Evolutionary conservation across 2,113 vertebrate genomes (phyloP), one percentile per base, ranked within the genome.

Genomic region (Siniperca knerii): DNA sequence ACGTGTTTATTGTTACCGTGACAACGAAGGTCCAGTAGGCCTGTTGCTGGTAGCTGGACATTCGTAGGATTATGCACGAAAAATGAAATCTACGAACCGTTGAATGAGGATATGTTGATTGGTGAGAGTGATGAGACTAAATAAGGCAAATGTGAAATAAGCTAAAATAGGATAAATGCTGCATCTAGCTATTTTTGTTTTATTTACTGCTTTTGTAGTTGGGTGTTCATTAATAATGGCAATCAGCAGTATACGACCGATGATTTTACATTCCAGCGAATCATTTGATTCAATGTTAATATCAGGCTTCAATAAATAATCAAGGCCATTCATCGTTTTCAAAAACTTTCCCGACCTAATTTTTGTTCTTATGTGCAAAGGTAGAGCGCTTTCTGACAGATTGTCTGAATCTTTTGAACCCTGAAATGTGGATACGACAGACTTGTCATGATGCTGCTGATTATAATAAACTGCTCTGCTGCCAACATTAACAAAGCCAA

Each of bases 381-480:
- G 9, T 15, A 7, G 37, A 58, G 11, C 61, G 29, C 78, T 46
- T 20, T 55, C 29, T 48, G 66, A 29, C 2, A 44, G 23, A 66
- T 12, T 68, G 33, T 58, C n/a, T 6, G 65, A 46, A 37, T 16
- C 0, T 6, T 4, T 6, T 60, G 21, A 57, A 75, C 15, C 23
- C 2, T 16, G 29, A 79, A 57, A 15, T 15, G 35, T 57, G 29
- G 18, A 37, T 25, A 13, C 58, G 23, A 70, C 42, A 12, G 54
- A 60, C 7, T 18, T 44, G 40, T 29, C 25, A 23, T 2, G 71
- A 54, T 29, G 50, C 42, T 6, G 29, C 72, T 68, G 73, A 78
- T 87, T 81, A 21, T 62, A 79, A 75, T 67, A 12, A 79, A 77
- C 54, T 21, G 52, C 71, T 18, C 4, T 75, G 1, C 62, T 46